Base-by-base conservation (phyloP, 2,113 vertebrate species). In the Triplophysa siluroides region DNA sequence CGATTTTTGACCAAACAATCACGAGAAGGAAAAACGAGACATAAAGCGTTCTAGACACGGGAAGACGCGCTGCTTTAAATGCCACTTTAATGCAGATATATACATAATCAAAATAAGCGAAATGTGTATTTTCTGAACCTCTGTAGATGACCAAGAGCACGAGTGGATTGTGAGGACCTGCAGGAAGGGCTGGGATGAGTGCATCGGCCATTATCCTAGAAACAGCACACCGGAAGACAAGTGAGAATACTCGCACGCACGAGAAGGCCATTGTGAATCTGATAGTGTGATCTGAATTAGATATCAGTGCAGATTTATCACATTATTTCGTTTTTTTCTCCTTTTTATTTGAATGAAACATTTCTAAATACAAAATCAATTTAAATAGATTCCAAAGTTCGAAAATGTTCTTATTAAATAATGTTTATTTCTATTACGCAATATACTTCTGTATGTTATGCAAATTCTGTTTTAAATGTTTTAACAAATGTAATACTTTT, bases 91-190 rank as follows among this genome's bases (percentile, higher is more conserved):
- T 12, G 43, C 43, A 45, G 2, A 38, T 8, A 50, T 14, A 50
- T 50, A 14, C 4, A 14, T 50, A 50, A 58, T 58, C 19, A 58
- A n/a, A 38, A 64, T 64, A 24, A 52, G 14, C 21, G 43, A 64
- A 24, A 33, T 79, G 56, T 45, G 24, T 24, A 19, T 68, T 29
- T 8, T 67, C 52, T 76, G 13, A 10, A 29, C 45, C 85, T 84
- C 47, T 88, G 4, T 3, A 99, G 98, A 97, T 83, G 91, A 97
- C 0, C 88, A 91, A 0, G 96, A 99, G 70, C 95, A 98, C 0
- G 92, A 94, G 63, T 98, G 96, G 96, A 98, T 98, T 56, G 21
- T 94, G 81, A 84, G 70, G 80, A 95, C 89, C 5, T 99, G 98
- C 89, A 94, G 93, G 45, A 97, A 92, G 89, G 93, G 93, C 77